These are phyloP conservation scores for Muricea muricata DNA, from an alignment of 92 coral and sea anemone genomes.

Conservation along the genomic window DNA sequence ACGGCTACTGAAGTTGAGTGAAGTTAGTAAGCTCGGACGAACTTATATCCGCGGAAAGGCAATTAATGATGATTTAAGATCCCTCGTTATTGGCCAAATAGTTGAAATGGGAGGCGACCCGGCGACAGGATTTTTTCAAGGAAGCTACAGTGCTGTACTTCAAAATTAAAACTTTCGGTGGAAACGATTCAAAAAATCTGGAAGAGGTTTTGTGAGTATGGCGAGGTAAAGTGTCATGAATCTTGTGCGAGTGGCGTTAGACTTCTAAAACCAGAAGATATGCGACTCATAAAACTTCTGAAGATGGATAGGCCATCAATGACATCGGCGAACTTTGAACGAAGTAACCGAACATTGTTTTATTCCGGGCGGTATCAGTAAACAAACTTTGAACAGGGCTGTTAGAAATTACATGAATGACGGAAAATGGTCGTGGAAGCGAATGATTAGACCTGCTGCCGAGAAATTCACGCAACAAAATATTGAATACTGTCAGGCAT, in stretches of 20 bases:
- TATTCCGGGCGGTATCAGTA: constrained; percentile 28
- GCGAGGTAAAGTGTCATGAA: too few species aligned
- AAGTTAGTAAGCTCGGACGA: not conserved
- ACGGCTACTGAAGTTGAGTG: too few species aligned
- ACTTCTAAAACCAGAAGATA: constrained; percentile 47
- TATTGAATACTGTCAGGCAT: constrained; percentile 55
- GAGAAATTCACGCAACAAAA: constrained; percentile 46
- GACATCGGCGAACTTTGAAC: constrained; percentile 41
- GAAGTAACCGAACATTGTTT: constrained; percentile 37
- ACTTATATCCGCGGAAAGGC: not conserved
- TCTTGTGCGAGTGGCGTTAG: constrained; percentile 20
- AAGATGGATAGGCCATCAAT: constrained; percentile 53
- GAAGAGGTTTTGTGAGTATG: too few species aligned
- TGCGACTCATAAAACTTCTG: constrained; percentile 43
- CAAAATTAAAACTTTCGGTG: not conserved
- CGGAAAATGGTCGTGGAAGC: constrained; percentile 56
- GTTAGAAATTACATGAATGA: constrained; percentile 52
- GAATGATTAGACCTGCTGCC: constrained; percentile 32
- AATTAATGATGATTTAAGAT: not conserved
- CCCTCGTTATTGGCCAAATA: too few species aligned
- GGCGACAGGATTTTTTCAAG: not conserved
- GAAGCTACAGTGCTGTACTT: not conserved
- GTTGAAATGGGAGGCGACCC: not conserved
- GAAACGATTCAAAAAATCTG: too few species aligned
- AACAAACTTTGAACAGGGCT: constrained; percentile 10